Percentiles rank a stretch among this genome's conserved stretches.
These are phyloP conservation scores for Rhabdomys pumilio DNA, from an alignment of 2,797 vertebrate genomes.

Conservation along the genomic window DNA sequence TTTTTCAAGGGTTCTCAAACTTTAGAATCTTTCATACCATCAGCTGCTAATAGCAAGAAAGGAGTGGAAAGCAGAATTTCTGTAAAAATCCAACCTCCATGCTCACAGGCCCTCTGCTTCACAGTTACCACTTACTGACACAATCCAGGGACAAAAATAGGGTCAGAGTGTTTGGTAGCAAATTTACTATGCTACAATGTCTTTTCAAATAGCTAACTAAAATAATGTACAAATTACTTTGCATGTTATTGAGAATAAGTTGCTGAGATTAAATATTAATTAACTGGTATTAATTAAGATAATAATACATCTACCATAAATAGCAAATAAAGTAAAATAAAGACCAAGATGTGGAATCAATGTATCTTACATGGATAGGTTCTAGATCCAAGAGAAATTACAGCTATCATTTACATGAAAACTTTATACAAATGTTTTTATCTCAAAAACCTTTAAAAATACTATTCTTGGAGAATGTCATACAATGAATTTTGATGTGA, in stretches of 20 bases:
- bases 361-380: background rate
- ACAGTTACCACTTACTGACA: constrained; percentile 42
- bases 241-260: constrained; percentile 7
- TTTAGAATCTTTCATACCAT: constrained; percentile 33
- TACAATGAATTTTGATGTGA: background rate
- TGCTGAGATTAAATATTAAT: constrained; percentile 55
- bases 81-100: constrained; percentile 8
- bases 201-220: constrained; percentile 64
- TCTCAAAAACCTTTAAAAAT: background rate
- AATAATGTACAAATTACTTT: constrained; percentile 62
- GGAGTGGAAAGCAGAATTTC: constrained; percentile 15
- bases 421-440: constrained; percentile 31
- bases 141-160: constrained; percentile 64
- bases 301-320: constrained; percentile 44
- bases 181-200: constrained; percentile 2
- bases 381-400: constrained; percentile 59
- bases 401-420: constrained; percentile 18
- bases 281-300: background rate
- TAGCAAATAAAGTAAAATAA: background rate
- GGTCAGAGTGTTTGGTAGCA: constrained; percentile 39
- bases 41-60: constrained; percentile 1
- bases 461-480: background rate
- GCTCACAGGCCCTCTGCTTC: constrained; percentile 52
- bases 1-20: constrained; percentile 63
- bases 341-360: constrained; percentile 12